These are phyloP conservation scores for Poecilia wingei DNA, from an alignment of 2,797 vertebrate genomes.

Conservation along the genomic window DNA sequence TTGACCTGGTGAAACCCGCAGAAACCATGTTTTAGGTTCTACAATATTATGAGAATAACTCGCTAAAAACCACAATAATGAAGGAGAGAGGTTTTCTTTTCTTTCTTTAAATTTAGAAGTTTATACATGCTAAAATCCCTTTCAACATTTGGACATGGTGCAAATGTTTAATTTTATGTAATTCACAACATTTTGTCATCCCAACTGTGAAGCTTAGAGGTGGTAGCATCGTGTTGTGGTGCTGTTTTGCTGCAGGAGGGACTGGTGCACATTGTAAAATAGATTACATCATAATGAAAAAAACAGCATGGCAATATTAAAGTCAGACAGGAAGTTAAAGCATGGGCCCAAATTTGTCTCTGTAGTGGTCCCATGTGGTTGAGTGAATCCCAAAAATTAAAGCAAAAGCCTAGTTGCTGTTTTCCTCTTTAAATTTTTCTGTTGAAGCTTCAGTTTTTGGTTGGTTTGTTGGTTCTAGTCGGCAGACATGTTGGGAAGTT, in stretches of 20 bases:
- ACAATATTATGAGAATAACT: not conserved
- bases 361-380: not conserved
- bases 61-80: not conserved
- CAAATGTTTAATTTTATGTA: not conserved
- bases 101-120: not conserved
- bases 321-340: not conserved
- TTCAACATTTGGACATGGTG: not conserved
- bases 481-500: not conserved
- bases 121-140: not conserved
- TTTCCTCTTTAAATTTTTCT: not conserved
- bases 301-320: not conserved
- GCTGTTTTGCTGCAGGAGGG: not conserved
- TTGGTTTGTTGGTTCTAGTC: not conserved
- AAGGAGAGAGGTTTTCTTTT: not conserved
- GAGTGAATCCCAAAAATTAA: not conserved
- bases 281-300: not conserved
- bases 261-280: not conserved
- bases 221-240: not conserved
- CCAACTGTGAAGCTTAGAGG: not conserved
- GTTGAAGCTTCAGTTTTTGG: slow-evolving; percentile 25
- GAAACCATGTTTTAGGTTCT: not conserved
- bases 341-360: not conserved
- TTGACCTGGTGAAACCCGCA: too few relatives aligned
- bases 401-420: slow-evolving; percentile 16
- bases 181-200: not conserved